A percentile compares a stretch with the other conserved stretches of the same genome.
Conservation (phyloP, 2,888 invertebrate genomes). For the Chrysolina americana region DNA sequence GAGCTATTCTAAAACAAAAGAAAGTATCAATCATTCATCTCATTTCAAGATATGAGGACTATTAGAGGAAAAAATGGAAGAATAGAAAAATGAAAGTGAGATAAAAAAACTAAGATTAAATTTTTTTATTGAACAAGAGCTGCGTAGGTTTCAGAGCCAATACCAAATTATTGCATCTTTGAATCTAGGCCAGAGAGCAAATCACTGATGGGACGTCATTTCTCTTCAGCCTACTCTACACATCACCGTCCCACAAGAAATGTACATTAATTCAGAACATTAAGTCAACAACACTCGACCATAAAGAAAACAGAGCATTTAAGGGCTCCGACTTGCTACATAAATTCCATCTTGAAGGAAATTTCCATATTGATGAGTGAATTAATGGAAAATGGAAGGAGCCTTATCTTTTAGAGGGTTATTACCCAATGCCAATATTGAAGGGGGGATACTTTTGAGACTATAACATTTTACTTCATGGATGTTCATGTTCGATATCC, state of each 20-base stretch:
- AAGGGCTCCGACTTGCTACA: constrained; percentile 35
- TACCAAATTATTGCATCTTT: not conserved
- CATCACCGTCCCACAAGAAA: constrained; percentile 31
- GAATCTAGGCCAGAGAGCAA: not conserved
- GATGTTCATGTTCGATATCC: too few species aligned
- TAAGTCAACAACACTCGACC: constrained; percentile 39
- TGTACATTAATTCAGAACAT: constrained; percentile 44
- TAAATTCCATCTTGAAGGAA: constrained; percentile 33
- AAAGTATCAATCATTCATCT: too few species aligned
- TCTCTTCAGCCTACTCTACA: not conserved
- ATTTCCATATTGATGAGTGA: constrained; percentile 43
- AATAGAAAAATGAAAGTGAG: too few species aligned
- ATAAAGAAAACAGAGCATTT: constrained; percentile 38
- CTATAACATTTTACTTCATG: not conserved
- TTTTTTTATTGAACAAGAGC: too few species aligned
- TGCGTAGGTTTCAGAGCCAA: not conserved
- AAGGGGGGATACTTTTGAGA: not conserved
- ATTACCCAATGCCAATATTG: constrained; percentile 9
- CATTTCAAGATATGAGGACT: too few species aligned
- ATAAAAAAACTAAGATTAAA: too few species aligned
- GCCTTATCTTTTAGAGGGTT: constrained; percentile 10
- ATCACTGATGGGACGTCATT: not conserved
- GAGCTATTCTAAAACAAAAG: too few species aligned
- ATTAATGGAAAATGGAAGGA: constrained; percentile 11
- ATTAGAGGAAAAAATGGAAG: too few species aligned